Evolutionary conservation across 2,797 vertebrate genomes (phyloP).

Genomic region (Parambassis ranga): DNA sequence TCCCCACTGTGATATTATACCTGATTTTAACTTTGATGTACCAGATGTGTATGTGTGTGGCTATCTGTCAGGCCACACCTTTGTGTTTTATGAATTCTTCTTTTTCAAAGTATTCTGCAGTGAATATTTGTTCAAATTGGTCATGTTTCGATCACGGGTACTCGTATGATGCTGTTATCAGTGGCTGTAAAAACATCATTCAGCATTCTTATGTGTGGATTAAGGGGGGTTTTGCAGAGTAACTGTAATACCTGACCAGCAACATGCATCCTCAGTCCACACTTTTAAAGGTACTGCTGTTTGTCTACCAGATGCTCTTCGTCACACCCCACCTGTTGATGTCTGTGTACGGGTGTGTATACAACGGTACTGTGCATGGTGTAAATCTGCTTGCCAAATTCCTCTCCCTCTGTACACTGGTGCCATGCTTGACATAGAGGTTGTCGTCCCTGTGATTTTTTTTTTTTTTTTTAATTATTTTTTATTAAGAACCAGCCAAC

Average conservation of each 20-base stretch:
- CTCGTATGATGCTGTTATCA: slow-evolving; percentile 19
- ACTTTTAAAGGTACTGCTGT: slow-evolving; percentile 24
- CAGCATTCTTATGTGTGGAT: background rate
- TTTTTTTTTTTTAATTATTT: too few species aligned
- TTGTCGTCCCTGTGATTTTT: slow-evolving; percentile 56
- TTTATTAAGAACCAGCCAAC: slow-evolving; percentile 52
- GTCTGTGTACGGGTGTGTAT: slow-evolving; percentile 53
- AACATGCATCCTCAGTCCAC: slow-evolving; percentile 10
- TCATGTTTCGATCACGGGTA: slow-evolving; percentile 25
- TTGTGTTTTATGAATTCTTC: slow-evolving; percentile 47
- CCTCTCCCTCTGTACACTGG: slow-evolving; percentile 47
- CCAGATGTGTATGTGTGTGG: slow-evolving; percentile 25
- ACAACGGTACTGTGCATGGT: slow-evolving; percentile 62
- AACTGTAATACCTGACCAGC: slow-evolving; percentile 26
- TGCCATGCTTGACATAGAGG: slow-evolving; percentile 59
- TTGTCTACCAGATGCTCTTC: slow-evolving; percentile 12
- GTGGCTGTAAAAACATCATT: slow-evolving; percentile 9
- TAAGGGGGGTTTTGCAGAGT: background rate
- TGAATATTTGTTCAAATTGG: slow-evolving; percentile 46
- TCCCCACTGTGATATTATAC: slow-evolving; percentile 56
- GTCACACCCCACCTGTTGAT: slow-evolving; percentile 39
- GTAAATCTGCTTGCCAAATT: slow-evolving; percentile 64
- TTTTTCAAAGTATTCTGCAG: slow-evolving; percentile 47
- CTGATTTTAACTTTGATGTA: slow-evolving; percentile 48
- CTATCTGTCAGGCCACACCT: slow-evolving; percentile 3